Percentiles rank a stretch among this genome's conserved stretches.
phyloP scores from a whole-genome alignment of 2,797 vertebrate species.

The Malurus leucopterus region DNA sequence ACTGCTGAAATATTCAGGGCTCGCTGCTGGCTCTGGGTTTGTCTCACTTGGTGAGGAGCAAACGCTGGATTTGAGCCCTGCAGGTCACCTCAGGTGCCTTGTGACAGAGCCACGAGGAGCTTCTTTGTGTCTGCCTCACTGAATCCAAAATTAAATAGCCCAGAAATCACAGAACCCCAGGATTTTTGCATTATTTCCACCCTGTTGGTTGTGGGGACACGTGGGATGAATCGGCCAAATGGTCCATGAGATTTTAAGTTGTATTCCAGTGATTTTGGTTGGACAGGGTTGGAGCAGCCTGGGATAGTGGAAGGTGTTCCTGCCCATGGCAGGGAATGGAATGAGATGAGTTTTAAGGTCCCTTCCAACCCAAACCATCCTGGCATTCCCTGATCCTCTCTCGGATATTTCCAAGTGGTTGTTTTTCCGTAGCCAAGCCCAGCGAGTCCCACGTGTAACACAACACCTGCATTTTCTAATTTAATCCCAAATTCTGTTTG shows the following conservation, averaged over 20 bases:
- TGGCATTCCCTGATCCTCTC: neutral
- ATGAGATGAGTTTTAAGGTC: neutral
- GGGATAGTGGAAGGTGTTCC: neutral
- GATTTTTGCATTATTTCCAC: neutral
- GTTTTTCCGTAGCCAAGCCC: neutral
- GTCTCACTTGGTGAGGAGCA: neutral
- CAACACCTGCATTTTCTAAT: neutral
- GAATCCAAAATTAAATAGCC: neutral
- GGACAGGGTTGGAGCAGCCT: neutral
- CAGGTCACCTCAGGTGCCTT: neutral
- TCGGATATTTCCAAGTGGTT: neutral
- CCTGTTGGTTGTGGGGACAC: neutral
- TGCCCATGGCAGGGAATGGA: neutral
- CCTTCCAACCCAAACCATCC: neutral
- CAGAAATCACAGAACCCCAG: neutral
- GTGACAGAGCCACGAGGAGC: accelerated
- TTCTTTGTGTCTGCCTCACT: accelerated
- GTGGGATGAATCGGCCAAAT: neutral
- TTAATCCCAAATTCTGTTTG: neutral
- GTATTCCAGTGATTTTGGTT: neutral
- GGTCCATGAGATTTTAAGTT: neutral
- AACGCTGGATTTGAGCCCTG: accelerated
- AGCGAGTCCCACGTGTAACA: accelerated
- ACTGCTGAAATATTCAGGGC: neutral
- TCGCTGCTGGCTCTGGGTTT: neutral